Conservation (phyloP, 23 tunicate species). For the Ciona savignyi region DNA sequence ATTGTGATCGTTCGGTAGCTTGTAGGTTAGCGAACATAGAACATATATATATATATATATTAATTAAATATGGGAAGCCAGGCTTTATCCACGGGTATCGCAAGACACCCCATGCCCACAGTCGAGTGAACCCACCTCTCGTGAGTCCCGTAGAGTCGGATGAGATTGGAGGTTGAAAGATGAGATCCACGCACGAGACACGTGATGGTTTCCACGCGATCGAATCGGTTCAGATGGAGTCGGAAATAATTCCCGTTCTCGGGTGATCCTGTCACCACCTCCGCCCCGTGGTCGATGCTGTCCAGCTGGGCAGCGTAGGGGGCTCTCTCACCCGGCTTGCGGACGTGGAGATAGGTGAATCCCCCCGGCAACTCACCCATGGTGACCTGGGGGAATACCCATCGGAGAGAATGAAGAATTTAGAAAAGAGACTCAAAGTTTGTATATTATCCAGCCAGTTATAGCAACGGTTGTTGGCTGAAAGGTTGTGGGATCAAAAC, state of each 20-base stretch:
- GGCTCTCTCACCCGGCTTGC: slow-evolving; percentile 66
- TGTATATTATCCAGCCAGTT: too few relatives aligned
- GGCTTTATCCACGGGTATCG: too few relatives aligned
- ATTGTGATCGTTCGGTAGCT: too few relatives aligned
- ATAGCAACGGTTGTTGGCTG: not conserved
- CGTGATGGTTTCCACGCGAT: slow-evolving; percentile 86
- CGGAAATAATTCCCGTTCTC: slow-evolving; percentile 76
- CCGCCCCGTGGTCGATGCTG: slow-evolving; percentile 53
- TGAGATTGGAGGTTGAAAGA: slow-evolving; percentile 32
- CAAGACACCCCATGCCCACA: too few relatives aligned
- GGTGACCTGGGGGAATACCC: too few relatives aligned
- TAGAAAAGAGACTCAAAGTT: too few relatives aligned
- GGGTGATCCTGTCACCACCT: slow-evolving; percentile 62
- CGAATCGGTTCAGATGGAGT: slow-evolving; percentile 71
- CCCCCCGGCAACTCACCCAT: slow-evolving; percentile 59
- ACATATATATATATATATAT: too few relatives aligned
- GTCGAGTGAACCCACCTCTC: too few relatives aligned
- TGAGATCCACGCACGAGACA: slow-evolving; percentile 37
- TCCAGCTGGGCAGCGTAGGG: slow-evolving; percentile 41
- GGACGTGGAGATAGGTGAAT: slow-evolving; percentile 56
- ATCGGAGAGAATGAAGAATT: too few relatives aligned
- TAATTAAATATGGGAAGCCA: too few relatives aligned
- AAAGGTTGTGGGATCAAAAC: too few relatives aligned
- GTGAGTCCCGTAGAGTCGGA: slow-evolving; percentile 72
- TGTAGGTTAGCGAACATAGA: too few relatives aligned